phyloP scores from a whole-genome alignment of 2,113 vertebrate species.

The Tinamus guttatus region DNA sequence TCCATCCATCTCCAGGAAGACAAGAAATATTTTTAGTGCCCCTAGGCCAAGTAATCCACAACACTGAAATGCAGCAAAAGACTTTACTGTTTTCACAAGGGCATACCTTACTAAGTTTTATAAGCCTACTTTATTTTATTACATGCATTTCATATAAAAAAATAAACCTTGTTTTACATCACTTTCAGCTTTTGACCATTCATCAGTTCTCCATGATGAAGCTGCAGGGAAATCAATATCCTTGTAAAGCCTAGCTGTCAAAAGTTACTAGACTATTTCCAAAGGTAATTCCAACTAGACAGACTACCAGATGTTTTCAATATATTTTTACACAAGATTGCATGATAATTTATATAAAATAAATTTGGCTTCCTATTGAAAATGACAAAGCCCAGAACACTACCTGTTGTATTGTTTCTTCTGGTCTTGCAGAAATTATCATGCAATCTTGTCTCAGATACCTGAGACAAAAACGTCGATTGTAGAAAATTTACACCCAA shows the following conservation, averaged over 20 bases:
- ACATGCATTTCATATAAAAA: constrained; percentile 53
- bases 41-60: not conserved
- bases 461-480: constrained; percentile 29
- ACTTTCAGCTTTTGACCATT: constrained; percentile 59
- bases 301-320: constrained; percentile 63
- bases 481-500: constrained; percentile 40
- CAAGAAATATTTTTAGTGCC: not conserved
- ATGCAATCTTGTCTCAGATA: too few relatives aligned
- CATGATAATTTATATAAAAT: too few relatives aligned
- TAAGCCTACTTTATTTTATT: constrained; percentile 65
- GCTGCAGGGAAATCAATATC: constrained; percentile 61
- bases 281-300: constrained; percentile 69
- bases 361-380: too few relatives aligned
- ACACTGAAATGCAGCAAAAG: not conserved
- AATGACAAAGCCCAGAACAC: too few relatives aligned
- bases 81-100: constrained; percentile 18
- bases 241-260: constrained; percentile 66
- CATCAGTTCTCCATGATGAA: constrained; percentile 67
- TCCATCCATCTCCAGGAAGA: not conserved
- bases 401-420: too few relatives aligned
- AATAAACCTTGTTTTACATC: constrained; percentile 46
- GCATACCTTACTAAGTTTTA: constrained; percentile 43
- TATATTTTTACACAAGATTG: constrained; percentile 59
- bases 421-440: too few relatives aligned
- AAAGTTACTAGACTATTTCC: constrained; percentile 70